Percentiles rank a stretch among this genome's conserved stretches.
phyloP scores from a whole-genome alignment of 2,113 vertebrate genomes.

The Lates calcarifer region DNA sequence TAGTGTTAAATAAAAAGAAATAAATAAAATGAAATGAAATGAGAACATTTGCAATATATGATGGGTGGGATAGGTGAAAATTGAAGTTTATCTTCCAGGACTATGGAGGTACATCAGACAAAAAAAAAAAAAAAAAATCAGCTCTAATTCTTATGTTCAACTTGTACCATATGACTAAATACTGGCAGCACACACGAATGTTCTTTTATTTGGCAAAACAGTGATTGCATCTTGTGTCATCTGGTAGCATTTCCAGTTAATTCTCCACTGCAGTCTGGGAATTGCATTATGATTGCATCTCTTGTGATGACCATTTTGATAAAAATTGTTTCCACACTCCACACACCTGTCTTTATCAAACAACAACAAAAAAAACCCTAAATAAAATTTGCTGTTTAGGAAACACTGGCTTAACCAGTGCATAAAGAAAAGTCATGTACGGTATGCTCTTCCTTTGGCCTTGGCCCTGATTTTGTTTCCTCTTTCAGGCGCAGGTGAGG shows the following conservation, averaged over 20 bases:
- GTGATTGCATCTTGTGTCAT: conserved; percentile 44
- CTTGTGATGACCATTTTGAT: conserved; percentile 24
- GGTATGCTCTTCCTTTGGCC: background rate
- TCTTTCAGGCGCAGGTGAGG: conserved; percentile 62
- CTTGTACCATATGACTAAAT: background rate
- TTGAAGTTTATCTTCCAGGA: background rate
- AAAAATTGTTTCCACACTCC: conserved; percentile 37
- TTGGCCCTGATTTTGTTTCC: conserved; percentile 7
- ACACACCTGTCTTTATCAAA: conserved; percentile 13
- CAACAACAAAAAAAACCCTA: background rate
- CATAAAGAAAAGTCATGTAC: background rate
- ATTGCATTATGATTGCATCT: conserved; percentile 8
- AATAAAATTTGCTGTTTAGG: conserved; percentile 32
- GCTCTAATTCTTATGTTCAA: background rate
- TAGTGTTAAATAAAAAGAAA: background rate
- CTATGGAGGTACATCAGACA: background rate
- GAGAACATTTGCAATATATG: background rate
- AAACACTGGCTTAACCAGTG: conserved; percentile 27
- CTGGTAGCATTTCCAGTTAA: conserved; percentile 42
- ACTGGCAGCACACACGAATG: background rate
- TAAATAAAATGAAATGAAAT: background rate
- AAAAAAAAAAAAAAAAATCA: background rate
- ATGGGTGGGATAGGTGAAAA: background rate
- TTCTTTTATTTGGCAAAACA: conserved; percentile 14
- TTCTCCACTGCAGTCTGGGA: background rate